Base-by-base conservation (phyloP, 2,113 vertebrate genomes). In the Meleagris gallopavo region DNA sequence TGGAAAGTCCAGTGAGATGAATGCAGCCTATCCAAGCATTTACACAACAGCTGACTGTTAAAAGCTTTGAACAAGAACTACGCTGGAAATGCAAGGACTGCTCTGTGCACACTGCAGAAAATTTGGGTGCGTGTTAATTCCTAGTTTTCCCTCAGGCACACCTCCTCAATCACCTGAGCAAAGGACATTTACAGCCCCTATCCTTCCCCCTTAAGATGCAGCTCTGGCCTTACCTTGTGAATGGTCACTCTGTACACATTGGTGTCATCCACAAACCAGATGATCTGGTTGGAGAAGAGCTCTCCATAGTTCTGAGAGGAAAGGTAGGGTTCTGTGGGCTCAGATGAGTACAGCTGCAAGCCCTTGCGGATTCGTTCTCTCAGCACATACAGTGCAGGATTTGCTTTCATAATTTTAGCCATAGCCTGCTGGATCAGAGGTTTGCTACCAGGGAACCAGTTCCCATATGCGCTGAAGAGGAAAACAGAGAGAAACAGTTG, bases 371-470 rank as follows among this genome's bases (percentile, higher is more conserved):
- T 99, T 41, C 99, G 99, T 72, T 99, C 99, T 84, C 99, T 98
- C 95, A 99, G 92, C 96, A 99, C 99, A 11, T 99, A 99, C 77
- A 99, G 96, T 16, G 99, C 99, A 36, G 99, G 99, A 90, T 99
- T 99, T 86, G 99, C 99, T 94, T 99, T 99, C 99, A 99, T 99
- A 74, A 99, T 99, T 97, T 99, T 99, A 52, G 99, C 99, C 99
- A 99, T 99, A 64, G 99, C 99, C 97, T 99, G 99, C 95, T 99
- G 99, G 97, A 99, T 99, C 93, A 99, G 98, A 34, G 99, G 99
- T 93, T 99, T 99, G 94, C 98, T 98, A 46, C 99, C 99, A 25
- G 99, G 99, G 95, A 99, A 99, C 99, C 99, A 99, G 97, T 99
- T 99, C 78, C 99, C 99, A 52, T 99, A 99, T 20, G 98, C 99